A percentile compares a stretch with the other conserved stretches of the same genome.
phyloP scores from a whole-genome alignment of 1,140 invertebrate species.

The Lasioglossum albipes region DNA sequence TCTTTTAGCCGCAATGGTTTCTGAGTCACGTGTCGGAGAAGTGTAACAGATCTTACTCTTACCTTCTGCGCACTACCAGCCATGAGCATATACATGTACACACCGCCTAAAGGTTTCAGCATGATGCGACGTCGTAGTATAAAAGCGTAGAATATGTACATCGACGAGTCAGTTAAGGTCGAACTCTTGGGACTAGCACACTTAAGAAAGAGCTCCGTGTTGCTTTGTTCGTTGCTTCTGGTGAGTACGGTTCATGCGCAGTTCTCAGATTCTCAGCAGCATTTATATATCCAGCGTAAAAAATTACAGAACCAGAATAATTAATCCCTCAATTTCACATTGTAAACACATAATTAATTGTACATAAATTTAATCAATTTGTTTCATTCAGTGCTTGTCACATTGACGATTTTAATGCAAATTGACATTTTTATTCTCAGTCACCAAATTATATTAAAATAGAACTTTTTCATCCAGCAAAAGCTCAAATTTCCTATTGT shows the following conservation, averaged over 20 bases:
- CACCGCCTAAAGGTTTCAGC: not conserved
- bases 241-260: conserved; percentile 38
- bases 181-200: conserved; percentile 29
- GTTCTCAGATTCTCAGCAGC: not conserved
- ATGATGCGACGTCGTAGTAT: conserved; percentile 41
- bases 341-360: too few species aligned
- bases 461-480: too few species aligned
- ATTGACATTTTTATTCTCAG: too few species aligned
- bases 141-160: conserved; percentile 44
- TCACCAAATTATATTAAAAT: too few species aligned
- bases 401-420: not conserved
- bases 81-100: not conserved
- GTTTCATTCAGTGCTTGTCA: too few species aligned
- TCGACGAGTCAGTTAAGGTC: conserved; percentile 53
- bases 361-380: too few species aligned
- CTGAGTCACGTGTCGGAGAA: conserved; percentile 6
- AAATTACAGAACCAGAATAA: too few species aligned
- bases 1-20: not conserved
- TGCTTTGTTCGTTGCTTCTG: not conserved
- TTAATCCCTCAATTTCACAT: too few species aligned
- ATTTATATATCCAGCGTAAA: too few species aligned
- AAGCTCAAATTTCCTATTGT: too few species aligned
- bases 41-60: conserved; percentile 15
- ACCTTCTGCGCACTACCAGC: not conserved
- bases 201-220: conserved; percentile 21